Conservation (phyloP, 2,797 vertebrate genomes). For the Chelonia mydas region DNA sequence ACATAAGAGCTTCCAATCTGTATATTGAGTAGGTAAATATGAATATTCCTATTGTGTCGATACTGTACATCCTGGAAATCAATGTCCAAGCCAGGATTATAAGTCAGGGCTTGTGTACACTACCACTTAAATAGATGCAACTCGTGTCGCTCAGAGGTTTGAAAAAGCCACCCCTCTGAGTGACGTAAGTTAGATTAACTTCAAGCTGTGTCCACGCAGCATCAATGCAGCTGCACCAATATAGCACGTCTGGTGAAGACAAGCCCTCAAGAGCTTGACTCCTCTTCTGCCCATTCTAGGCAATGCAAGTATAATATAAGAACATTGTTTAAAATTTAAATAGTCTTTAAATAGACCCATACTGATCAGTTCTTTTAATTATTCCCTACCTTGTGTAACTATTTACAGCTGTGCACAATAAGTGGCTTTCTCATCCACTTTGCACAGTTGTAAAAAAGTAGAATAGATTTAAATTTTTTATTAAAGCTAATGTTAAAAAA, state of each 20-base stretch:
- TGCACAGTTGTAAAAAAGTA: no score
- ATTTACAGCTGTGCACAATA: background rate
- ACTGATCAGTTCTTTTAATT: background rate
- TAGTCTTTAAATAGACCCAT: background rate
- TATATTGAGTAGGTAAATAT: background rate
- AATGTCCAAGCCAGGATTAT: background rate
- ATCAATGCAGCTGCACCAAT: no score
- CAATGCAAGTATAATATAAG: background rate
- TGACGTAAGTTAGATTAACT: no score
- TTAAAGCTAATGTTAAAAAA: no score
- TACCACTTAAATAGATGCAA: no score
- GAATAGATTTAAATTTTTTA: no score
- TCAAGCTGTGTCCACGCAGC: no score
- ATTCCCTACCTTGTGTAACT: background rate
- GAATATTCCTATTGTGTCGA: background rate
- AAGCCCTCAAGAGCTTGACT: background rate
- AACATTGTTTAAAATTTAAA: background rate
- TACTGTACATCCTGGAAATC: background rate
- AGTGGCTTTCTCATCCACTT: background rate
- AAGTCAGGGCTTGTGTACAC: background rate
- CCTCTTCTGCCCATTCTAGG: background rate
- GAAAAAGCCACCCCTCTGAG: no score
- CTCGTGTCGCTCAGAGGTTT: no score
- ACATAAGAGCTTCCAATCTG: background rate
- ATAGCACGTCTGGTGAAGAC: no score